Percentiles rank a stretch among this genome's conserved stretches.
These are phyloP conservation scores for Notiomystis cincta DNA, from an alignment of 2,113 vertebrate species.

Conservation along the genomic window DNA sequence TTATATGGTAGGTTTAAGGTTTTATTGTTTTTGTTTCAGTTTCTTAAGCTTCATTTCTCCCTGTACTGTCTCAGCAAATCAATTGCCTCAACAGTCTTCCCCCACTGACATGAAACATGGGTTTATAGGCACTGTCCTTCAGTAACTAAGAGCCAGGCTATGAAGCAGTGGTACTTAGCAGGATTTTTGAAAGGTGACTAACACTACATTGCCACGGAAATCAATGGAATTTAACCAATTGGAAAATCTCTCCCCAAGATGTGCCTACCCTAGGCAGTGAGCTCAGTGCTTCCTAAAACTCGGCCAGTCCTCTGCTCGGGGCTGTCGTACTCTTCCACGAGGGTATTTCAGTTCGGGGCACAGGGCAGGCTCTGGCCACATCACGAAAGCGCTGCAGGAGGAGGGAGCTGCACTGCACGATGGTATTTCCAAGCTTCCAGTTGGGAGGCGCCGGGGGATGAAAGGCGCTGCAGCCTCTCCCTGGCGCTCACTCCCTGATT, in stretches of 20 bases:
- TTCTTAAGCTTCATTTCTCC: background rate
- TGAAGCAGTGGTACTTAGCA: background rate
- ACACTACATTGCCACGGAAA: background rate
- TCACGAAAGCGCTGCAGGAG: background rate
- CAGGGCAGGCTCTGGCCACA: background rate
- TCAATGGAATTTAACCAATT: background rate
- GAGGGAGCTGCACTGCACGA: background rate
- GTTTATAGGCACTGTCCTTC: background rate
- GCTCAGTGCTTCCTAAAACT: background rate
- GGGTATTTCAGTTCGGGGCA: background rate
- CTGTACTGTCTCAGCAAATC: background rate
- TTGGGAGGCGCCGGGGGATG: accelerated
- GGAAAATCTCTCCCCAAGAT: background rate
- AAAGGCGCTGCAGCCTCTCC: background rate
- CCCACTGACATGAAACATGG: background rate
- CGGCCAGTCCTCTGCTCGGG: background rate
- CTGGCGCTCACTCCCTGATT: background rate
- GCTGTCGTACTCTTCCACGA: accelerated
- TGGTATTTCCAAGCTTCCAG: background rate
- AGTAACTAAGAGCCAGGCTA: background rate
- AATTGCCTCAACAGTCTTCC: background rate
- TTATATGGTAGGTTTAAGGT: background rate
- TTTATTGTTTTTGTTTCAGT: background rate
- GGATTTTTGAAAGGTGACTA: background rate
- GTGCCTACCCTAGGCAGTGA: background rate